Evolutionary conservation across 2,797 vertebrate genomes (phyloP).

Genomic region (Smutsia gigantea): DNA sequence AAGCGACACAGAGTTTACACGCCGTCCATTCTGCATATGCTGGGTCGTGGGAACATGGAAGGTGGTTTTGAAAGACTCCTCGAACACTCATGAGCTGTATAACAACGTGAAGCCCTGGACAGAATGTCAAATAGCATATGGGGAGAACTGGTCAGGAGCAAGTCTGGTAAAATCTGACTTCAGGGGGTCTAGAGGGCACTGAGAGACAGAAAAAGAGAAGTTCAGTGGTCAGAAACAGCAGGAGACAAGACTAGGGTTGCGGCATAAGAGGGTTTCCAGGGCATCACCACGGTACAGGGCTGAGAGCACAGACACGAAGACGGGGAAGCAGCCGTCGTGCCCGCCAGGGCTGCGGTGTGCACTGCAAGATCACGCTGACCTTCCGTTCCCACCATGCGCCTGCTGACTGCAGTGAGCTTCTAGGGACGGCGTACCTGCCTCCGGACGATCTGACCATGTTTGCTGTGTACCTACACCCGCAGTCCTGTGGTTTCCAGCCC

Average conservation of each 20-base stretch:
- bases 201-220: background rate
- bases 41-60: background rate
- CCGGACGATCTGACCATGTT: background rate
- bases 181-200: background rate
- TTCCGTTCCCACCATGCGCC: background rate
- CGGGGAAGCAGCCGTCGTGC: background rate
- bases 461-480: background rate
- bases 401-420: background rate
- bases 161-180: slow-evolving; percentile 13
- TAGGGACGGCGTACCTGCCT: background rate
- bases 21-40: background rate
- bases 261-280: background rate
- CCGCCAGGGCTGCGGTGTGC: no score
- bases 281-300: background rate
- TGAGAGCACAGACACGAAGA: background rate
- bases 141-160: background rate
- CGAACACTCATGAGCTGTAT: background rate
- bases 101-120: background rate
- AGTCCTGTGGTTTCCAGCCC: background rate
- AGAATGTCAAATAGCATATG: background rate
- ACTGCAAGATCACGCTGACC: background rate
- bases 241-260: background rate
- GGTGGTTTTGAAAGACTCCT: background rate
- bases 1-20: background rate
- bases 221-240: background rate